Base-by-base conservation (phyloP, 2,888 invertebrate genomes). In the Caenorhabditis zanzibari region DNA sequence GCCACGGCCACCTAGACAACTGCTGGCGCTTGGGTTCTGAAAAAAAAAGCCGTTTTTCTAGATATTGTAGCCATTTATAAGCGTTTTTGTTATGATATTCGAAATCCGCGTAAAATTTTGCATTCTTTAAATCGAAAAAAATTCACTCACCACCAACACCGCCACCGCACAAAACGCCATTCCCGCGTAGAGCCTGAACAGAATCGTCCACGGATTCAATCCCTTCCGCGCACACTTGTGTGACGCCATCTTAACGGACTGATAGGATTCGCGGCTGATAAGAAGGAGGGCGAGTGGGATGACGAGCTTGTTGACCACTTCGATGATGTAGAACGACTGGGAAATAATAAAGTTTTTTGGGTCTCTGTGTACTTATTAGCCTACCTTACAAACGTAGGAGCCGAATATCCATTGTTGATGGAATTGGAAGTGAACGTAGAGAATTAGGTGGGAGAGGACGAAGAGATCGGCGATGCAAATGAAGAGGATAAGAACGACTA, bases 271-370 rank as follows among this genome's bases (percentile, higher is more conserved):
- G 12, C 87, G 73, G 28, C 85, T 85, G 64, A 88, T 84, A 41
- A 85, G 81, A 16, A 88, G 86, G n/a, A 88, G 80, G 16, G 82
- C 82, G 47, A 88, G 59, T 3, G 88, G 88, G 38, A 86, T 86
- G 10, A 88, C 76, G n/a, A 88, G 79, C 49, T 88, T 88, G 85
- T 88, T 88, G 59, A 88, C 79, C 16, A 86, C 79, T 49, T 88
- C 88, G 58, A 86, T 84, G 28, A 74, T 74, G 75, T 86, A 81
- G 58, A 75, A 81, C 1, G 69, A 69, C 81, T 81, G 69, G 74
- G 14, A 54, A 54, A 14, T 9, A 24, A 12, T 24, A 26, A 6
- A 61, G n/a, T 35, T 59, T 28, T 68, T 52, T 24, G 26, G 26
- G 19, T 47, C 12, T 52, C 24, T 10, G 14, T 26, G 10, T 2